Conservation (phyloP, 2,888 invertebrate genomes). For the Oligia strigilis region DNA sequence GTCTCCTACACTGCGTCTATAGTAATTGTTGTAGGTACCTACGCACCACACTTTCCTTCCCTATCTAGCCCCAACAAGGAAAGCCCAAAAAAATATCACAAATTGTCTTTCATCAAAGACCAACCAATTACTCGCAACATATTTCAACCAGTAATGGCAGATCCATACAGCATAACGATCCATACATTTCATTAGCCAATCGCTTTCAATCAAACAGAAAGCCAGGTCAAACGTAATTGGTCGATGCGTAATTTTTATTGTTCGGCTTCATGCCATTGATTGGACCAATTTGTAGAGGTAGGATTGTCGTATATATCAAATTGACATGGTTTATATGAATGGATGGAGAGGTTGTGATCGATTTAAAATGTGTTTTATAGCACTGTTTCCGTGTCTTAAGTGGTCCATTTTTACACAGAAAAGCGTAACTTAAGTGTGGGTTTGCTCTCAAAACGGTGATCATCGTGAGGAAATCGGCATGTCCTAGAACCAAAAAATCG, state of each 20-base stretch:
- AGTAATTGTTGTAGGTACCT: not conserved
- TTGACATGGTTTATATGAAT: conserved; percentile 11
- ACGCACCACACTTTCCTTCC: not conserved
- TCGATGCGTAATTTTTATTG: conserved; percentile 61
- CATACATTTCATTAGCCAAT: conserved; percentile 49
- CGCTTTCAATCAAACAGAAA: conserved; percentile 56
- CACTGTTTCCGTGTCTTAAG: not conserved
- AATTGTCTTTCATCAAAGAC: conserved; percentile 24
- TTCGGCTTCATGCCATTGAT: conserved; percentile 40
- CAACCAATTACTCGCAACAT: conserved; percentile 34
- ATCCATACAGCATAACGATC: conserved; percentile 39
- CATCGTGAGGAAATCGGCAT: too few species aligned
- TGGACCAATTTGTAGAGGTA: conserved; percentile 43
- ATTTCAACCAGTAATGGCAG: conserved; percentile 45
- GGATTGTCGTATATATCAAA: conserved; percentile 28
- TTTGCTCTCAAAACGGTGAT: too few species aligned
- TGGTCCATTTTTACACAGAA: too few species aligned
- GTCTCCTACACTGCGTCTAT: too few species aligned
- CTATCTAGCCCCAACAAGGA: not conserved
- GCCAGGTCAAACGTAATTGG: conserved; percentile 60
- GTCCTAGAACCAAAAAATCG: too few species aligned
- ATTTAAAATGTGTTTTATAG: not conserved
- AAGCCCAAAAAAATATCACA: not conserved
- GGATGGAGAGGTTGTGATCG: not conserved
- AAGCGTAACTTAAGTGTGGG: too few species aligned